Percentiles rank a stretch among this genome's conserved stretches.
Conservation (phyloP, 1,140 invertebrate genomes). For the Caenorhabditis tropicalis region DNA sequence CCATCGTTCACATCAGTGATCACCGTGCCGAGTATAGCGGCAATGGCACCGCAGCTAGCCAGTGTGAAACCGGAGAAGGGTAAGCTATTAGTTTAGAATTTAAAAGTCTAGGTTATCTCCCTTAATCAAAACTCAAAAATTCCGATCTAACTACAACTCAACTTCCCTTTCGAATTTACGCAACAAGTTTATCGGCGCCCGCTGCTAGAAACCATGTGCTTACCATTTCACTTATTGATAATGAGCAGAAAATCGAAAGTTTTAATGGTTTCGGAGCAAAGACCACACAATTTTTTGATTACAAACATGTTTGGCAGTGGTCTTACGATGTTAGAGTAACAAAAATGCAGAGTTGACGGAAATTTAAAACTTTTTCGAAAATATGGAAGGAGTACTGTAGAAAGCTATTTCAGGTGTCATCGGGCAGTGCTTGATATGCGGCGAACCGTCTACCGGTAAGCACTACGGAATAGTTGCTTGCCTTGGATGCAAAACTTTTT, state of each 20-base stretch:
- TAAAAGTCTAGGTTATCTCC: too few relatives aligned
- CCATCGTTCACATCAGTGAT: slow-evolving; percentile 32
- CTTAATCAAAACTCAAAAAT: too few relatives aligned
- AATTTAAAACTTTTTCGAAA: too few relatives aligned
- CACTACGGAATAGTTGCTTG: slow-evolving; percentile 75
- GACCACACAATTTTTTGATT: too few relatives aligned
- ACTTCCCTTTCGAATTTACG: not conserved
- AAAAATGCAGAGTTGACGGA: too few relatives aligned
- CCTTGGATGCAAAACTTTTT: slow-evolving; percentile 73
- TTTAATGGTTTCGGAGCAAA: not conserved
- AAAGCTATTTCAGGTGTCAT: slow-evolving; percentile 50
- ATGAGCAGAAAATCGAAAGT: not conserved
- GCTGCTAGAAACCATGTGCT: not conserved
- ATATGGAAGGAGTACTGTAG: too few relatives aligned
- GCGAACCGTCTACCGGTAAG: slow-evolving; percentile 72
- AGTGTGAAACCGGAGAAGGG: not conserved
- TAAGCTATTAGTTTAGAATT: too few relatives aligned
- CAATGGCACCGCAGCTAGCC: not conserved
- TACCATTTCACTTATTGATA: not conserved
- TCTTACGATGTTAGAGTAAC: too few relatives aligned
- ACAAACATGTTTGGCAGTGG: too few relatives aligned
- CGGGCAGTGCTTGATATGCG: slow-evolving; percentile 58
- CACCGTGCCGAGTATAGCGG: not conserved
- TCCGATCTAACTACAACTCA: not conserved
- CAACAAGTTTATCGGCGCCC: not conserved